Evolutionary conservation across 2,888 invertebrate species (phyloP), one percentile per base, ranked within the genome.

Genomic region (Agapetus fuscipes): DNA sequence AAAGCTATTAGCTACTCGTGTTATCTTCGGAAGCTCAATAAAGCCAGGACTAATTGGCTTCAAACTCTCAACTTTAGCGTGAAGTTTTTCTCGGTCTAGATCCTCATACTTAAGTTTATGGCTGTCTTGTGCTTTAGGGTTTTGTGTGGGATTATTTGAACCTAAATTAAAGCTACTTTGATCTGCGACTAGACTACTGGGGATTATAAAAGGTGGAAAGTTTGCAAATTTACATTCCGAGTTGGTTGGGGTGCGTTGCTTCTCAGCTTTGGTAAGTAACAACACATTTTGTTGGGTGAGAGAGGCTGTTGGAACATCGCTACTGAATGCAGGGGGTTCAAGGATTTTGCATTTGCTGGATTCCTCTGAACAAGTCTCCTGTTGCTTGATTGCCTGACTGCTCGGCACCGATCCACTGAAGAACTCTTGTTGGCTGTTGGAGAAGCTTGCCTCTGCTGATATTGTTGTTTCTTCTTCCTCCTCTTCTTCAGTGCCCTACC

Each of bases 401-500:
- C 5, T 9, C 20, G 20, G 4, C 9, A 39, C 15, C 4, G 20
- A 16, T 34, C 28, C 3, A 34, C 26, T n/a, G 36, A 40, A 5
- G 40, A 36, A 24, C 17, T 27, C 41, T 15, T 41, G 38, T 64
- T 65, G 37, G 62, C 49, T 42, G 48, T 57, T 45, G 61, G 61
- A 32, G 4, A 59, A 50, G 53, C 63, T 66, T 1, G 67, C 64
- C 35, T 73, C 75, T 12, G 60, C 62, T 27, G 75, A 74, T 10
- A 75, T 52, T 0, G 76, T 75, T 39, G 72, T 67, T 51, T 71
- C 72, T 45, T 76, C 75, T 41, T 76, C 76, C 50, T 63, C 62
- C 6, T 66, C 68, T 53, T 73, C 74, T 10, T 72, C 63, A 10
- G 50, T 67, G 45, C 64, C 63, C 65, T 64, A 53, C 25, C 48